Base-by-base conservation (phyloP, 2,888 invertebrate species). In the Deilephila elpenor region DNA sequence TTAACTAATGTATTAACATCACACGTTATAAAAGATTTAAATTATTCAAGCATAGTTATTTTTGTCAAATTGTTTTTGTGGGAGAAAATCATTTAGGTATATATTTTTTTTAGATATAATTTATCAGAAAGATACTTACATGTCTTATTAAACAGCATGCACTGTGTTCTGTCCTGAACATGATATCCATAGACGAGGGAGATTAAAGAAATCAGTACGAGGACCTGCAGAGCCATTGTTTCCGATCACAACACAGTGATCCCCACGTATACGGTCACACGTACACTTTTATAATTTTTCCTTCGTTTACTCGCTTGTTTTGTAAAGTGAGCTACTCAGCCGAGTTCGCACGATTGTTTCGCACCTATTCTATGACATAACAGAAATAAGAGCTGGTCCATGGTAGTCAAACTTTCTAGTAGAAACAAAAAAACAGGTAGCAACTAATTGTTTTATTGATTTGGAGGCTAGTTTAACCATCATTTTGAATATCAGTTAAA, bases 91-190 rank as follows among this genome's bases (percentile, higher is more conserved):
- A 44, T 14, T 44, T 11, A 44, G 3, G 11, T 44, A 11, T 44
- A 44, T 44, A 11, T 11, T 14, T 11, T 14, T 14, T 44, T 44
- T 44, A 44, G 14, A 3, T 14, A 14, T 11, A 44, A 3, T 11
- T n/a, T 5, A 53, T 29, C 17, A 53, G 5, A 53, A 70, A 7
- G 56, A 67, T 78, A 90, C 91, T 90, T 79, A 92, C 91, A 92
- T 74, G 70, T 74, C 4, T 83, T 82, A 59, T 76, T 75, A 67
- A 77, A 79, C 5, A 88, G 77, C 67, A 91, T 79, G 82, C 92
- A 92, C 51, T 87, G 85, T 29, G 62, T 80, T 29, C 44, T 44
- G 4, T 44, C 44, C 3, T 72, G 77, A 62, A 77, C 75, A 74
- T 81, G 78, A 51, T 84, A 82, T 51, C 82, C 82, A 73, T 76